Conservation (phyloP, 2,113 vertebrate species). For the Oceanites oceanicus region DNA sequence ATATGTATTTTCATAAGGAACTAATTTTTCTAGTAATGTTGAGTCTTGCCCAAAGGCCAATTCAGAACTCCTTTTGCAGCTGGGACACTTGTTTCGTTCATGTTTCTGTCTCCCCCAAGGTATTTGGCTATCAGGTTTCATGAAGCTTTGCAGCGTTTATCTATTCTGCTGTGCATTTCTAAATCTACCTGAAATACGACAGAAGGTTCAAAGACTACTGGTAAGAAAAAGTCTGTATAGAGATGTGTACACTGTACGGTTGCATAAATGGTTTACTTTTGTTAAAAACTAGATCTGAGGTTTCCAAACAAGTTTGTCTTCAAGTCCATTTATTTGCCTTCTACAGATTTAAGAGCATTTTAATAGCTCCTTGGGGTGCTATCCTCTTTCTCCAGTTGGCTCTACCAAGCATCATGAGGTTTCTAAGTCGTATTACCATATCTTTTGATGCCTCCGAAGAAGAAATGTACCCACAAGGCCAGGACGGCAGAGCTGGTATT, state of each 20-base stretch:
- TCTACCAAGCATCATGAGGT: constrained; percentile 66
- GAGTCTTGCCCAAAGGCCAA: neutral
- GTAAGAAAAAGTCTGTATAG: neutral
- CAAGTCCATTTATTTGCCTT: constrained; percentile 3
- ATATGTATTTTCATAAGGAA: neutral
- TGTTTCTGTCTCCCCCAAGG: accelerated
- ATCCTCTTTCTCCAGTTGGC: neutral
- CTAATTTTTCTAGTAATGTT: neutral
- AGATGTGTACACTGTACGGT: neutral
- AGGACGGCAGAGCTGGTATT: constrained; percentile 82
- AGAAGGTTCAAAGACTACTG: neutral
- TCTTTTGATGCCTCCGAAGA: constrained; percentile 85
- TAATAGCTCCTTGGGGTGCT: neutral
- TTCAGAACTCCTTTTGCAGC: neutral
- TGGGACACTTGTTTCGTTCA: neutral
- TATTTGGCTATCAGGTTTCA: neutral
- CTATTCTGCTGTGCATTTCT: neutral
- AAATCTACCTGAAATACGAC: neutral
- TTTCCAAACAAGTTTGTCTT: neutral
- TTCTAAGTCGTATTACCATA: neutral
- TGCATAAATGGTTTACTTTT: neutral
- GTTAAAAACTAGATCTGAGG: neutral
- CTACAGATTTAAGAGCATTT: constrained; percentile 20
- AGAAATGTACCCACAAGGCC: constrained; percentile 46
- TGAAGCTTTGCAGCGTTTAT: neutral